Evolutionary conservation across 2,797 vertebrate species (phyloP).

Genomic region (Falco rusticolus): DNA sequence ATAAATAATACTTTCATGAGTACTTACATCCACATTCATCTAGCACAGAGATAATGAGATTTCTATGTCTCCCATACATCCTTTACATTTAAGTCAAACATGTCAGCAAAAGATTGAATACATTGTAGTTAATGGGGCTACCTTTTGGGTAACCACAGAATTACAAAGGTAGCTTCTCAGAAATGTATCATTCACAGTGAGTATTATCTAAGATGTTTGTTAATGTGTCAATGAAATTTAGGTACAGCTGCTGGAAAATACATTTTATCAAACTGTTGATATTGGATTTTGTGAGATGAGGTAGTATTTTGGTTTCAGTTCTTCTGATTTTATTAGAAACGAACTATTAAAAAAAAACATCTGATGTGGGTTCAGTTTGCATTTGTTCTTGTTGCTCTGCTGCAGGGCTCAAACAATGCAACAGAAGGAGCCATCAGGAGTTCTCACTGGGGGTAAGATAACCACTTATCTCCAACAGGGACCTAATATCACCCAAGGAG

Average conservation of each 20-base stretch:
- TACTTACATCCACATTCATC: not conserved
- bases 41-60: not conserved
- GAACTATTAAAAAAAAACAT: not conserved
- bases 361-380: not conserved
- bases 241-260: not conserved
- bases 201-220: not conserved
- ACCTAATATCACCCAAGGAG: not conserved
- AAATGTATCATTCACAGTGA: not conserved
- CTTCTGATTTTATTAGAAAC: not conserved
- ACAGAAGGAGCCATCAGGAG: not conserved
- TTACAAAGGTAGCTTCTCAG: not conserved
- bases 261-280: not conserved
- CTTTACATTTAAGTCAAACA: not conserved
- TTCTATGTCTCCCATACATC: not conserved
- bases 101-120: not conserved
- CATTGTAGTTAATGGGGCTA: not conserved
- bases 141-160: not conserved
- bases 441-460: not conserved
- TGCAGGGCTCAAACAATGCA: not conserved
- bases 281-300: not conserved
- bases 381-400: not conserved
- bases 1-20: not conserved
- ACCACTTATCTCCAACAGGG: too few relatives aligned
- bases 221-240: not conserved
- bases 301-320: not conserved